phyloP scores from a whole-genome alignment of 92 coral and sea anemone species.

The Phymanthus crucifer region DNA sequence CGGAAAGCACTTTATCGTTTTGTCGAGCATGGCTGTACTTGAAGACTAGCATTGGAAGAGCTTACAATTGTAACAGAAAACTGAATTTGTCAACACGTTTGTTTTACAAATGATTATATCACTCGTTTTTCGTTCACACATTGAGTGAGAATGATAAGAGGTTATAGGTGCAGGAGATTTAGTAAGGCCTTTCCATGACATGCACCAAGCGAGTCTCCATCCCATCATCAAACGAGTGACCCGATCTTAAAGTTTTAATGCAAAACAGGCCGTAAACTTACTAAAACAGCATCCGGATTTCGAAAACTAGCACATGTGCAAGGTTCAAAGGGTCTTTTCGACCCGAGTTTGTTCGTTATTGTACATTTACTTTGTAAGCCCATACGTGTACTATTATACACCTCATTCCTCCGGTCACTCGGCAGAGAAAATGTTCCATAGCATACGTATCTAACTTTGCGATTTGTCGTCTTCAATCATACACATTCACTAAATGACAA shows the following conservation, averaged over 20 bases:
- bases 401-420: not conserved
- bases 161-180: not conserved
- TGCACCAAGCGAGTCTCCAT: not conserved
- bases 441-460: too few species aligned
- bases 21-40: not conserved
- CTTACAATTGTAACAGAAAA: not conserved
- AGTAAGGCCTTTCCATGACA: too few species aligned
- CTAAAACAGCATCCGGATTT: not conserved
- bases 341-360: not conserved
- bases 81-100: not conserved
- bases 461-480: too few species aligned
- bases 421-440: too few species aligned
- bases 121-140: not conserved
- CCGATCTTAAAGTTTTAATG: not conserved
- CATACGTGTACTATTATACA: not conserved
- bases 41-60: not conserved
- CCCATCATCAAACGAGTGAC: not conserved
- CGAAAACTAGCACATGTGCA: not conserved
- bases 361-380: not conserved
- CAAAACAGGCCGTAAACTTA: not conserved
- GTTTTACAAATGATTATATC: not conserved
- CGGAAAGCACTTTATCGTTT: not conserved
- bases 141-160: not conserved
- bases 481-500: too few species aligned
- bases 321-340: not conserved